Percentiles rank a stretch among this genome's conserved stretches.
phyloP scores from a whole-genome alignment of 1,140 invertebrate genomes.

The Drosophila micromelanica region DNA sequence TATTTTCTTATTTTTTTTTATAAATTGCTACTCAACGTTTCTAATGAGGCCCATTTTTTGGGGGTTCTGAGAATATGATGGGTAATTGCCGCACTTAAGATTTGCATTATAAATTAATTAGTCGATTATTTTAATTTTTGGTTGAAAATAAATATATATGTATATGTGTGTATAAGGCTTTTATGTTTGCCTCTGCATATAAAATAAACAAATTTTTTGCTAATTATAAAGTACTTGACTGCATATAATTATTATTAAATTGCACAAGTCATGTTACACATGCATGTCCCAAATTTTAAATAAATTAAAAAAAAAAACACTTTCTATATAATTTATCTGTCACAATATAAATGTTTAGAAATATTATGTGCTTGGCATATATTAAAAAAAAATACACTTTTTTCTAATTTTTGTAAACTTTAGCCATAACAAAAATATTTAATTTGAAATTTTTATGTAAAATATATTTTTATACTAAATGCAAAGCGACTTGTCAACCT shows the following conservation, averaged over 20 bases:
- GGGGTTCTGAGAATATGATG: conserved; percentile 15
- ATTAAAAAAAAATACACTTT: too few species aligned
- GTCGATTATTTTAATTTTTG: conserved; percentile 4
- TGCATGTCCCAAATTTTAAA: too few species aligned
- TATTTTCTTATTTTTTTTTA: conserved; percentile 4
- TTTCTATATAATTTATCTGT: too few species aligned
- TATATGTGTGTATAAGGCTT: too few species aligned
- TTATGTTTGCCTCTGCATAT: not conserved
- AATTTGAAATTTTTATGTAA: too few species aligned
- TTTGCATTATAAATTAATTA: conserved; percentile 28
- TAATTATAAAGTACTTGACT: conserved; percentile 19
- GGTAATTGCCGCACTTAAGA: conserved; percentile 10
- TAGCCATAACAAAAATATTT: not conserved
- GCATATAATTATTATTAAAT: conserved; percentile 4
- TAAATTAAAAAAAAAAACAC: too few species aligned
- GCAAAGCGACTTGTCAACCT: conserved; percentile 13
- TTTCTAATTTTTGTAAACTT: too few species aligned
- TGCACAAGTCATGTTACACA: too few species aligned
- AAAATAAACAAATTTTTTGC: conserved; percentile 6
- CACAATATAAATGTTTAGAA: too few species aligned
- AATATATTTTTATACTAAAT: too few species aligned
- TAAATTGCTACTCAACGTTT: conserved; percentile 30
- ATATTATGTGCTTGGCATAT: not conserved
- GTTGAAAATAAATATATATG: not conserved
- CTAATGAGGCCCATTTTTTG: conserved; percentile 34